Conservation (phyloP, 1,140 invertebrate genomes). For the Tetraneura akinire region DNA sequence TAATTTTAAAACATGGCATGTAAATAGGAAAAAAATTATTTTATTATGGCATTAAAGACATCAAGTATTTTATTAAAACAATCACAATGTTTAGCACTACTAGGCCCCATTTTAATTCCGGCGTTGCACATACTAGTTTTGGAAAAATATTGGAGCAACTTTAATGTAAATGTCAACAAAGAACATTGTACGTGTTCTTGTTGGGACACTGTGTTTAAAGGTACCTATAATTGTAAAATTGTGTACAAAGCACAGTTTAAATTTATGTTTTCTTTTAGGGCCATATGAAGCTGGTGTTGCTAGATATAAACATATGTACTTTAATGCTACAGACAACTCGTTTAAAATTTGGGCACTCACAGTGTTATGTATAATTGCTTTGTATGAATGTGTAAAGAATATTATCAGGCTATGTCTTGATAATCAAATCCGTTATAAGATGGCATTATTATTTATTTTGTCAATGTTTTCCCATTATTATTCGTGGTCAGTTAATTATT, state of each 20-base stretch:
- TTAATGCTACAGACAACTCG: constrained; percentile 75
- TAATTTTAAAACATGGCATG: too few relatives aligned
- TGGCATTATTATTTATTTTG: constrained; percentile 71
- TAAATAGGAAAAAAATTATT: too few relatives aligned
- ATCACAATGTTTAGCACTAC: constrained; percentile 35
- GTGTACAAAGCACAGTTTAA: neutral
- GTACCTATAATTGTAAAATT: neutral
- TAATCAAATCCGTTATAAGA: constrained; percentile 66
- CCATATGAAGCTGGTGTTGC: constrained; percentile 75
- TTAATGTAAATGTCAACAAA: constrained; percentile 51
- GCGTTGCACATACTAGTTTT: constrained; percentile 54
- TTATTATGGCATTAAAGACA: neutral
- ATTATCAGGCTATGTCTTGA: constrained; percentile 64
- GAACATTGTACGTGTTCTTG: constrained; percentile 55
- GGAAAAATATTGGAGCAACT: constrained; percentile 55
- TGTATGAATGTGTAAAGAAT: constrained; percentile 74
- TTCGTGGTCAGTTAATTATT: constrained; percentile 62
- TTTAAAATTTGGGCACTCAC: constrained; percentile 77
- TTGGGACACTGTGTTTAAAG: constrained; percentile 56
- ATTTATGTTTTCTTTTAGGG: constrained; percentile 59
- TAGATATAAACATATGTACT: constrained; percentile 81
- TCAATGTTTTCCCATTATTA: constrained; percentile 82
- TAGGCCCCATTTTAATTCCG: constrained; percentile 53
- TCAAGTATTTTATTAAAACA: neutral
- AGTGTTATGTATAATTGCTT: constrained; percentile 67